Percentiles rank a stretch among this genome's conserved stretches.
phyloP scores from a whole-genome alignment of 2,113 vertebrate genomes.

The Carollia perspicillata region DNA sequence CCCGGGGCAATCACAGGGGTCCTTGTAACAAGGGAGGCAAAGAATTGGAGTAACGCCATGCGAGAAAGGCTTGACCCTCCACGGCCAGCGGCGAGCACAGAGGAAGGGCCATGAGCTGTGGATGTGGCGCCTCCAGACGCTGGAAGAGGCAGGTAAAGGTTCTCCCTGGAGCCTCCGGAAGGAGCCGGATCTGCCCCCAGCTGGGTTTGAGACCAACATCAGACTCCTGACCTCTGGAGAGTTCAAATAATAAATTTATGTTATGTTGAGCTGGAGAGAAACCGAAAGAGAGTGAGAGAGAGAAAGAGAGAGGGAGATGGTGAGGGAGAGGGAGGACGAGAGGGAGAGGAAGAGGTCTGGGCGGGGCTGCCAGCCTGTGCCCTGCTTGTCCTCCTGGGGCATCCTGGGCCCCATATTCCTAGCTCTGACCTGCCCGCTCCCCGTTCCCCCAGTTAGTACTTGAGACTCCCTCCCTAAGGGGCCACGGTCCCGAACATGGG shows the following conservation, averaged over 20 bases:
- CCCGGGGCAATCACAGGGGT: neutral
- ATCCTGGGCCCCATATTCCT: neutral
- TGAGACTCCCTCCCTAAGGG: neutral
- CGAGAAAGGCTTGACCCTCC: neutral
- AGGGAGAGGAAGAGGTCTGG: neutral
- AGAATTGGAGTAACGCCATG: neutral
- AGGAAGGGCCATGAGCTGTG: neutral
- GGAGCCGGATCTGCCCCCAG: neutral
- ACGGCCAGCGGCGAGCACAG: rapidly evolving
- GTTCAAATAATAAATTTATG: neutral
- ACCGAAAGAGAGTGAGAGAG: neutral
- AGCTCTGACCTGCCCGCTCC: neutral
- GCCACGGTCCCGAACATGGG: neutral
- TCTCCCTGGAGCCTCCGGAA: neutral
- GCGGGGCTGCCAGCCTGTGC: neutral
- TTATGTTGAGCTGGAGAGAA: neutral
- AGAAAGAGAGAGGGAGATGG: neutral
- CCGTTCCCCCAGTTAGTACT: neutral
- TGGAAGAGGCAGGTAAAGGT: neutral
- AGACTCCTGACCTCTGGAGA: too few relatives aligned
- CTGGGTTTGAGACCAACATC: neutral
- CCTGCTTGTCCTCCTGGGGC: neutral
- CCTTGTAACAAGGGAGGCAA: neutral
- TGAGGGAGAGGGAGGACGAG: rapidly evolving
- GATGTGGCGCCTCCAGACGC: neutral